Evolutionary conservation across 2,113 vertebrate species (phyloP).

Genomic region (Nothocercus julius): DNA sequence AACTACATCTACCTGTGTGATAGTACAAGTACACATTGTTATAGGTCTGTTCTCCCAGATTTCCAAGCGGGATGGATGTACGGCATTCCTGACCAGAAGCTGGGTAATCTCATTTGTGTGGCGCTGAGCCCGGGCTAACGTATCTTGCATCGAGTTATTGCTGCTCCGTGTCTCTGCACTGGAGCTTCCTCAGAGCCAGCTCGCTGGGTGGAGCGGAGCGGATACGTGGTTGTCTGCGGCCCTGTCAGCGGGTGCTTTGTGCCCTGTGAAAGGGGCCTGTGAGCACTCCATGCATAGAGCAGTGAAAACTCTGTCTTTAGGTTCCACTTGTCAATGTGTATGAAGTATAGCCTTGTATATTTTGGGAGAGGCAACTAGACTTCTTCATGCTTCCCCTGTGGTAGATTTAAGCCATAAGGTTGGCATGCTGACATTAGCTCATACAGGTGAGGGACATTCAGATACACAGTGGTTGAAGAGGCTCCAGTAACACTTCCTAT

Average conservation of each 20-base stretch:
- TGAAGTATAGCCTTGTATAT: not conserved
- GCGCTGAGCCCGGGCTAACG: not conserved
- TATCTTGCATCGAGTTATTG: not conserved
- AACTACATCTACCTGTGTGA: not conserved
- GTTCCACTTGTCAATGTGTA: rapidly evolving
- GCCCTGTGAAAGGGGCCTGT: not conserved
- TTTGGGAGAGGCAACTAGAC: not conserved
- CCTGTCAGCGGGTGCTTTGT: rapidly evolving
- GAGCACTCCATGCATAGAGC: not conserved
- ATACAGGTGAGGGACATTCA: not conserved
- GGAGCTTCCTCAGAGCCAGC: not conserved
- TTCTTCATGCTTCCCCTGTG: not conserved
- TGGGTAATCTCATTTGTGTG: not conserved
- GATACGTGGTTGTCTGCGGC: rapidly evolving
- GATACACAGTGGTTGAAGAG: not conserved
- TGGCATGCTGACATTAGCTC: not conserved
- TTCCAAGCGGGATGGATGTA: not conserved
- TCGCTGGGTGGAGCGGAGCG: not conserved
- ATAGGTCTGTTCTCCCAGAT: not conserved
- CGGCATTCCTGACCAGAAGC: not conserved
- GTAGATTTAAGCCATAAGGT: not conserved
- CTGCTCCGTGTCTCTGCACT: not conserved
- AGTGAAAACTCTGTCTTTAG: not conserved
- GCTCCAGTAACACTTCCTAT: not conserved
- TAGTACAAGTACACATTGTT: not conserved